phyloP scores from a whole-genome alignment of 2,888 invertebrate species.

The Gymnoscelis rufifasciata region DNA sequence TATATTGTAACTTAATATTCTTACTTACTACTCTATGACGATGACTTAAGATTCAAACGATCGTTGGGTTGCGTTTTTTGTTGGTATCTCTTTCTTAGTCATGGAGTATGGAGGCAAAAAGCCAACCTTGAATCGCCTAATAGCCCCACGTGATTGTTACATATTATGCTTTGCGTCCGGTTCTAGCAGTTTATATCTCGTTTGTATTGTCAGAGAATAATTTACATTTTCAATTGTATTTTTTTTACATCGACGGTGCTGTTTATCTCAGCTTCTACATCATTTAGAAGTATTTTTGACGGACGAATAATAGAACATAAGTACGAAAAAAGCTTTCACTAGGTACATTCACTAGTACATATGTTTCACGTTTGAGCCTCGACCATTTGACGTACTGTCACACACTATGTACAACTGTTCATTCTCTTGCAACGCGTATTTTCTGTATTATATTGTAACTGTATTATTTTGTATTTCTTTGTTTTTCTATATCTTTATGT shows the following conservation, averaged over 20 bases:
- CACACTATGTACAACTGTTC: no score
- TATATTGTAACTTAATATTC: background rate
- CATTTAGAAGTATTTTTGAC: background rate
- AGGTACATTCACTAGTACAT: no score
- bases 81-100: conserved; percentile 46
- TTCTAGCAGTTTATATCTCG: conserved; percentile 29
- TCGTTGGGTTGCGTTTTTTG: conserved; percentile 13
- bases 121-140: conserved; percentile 60
- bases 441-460: no score
- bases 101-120: conserved; percentile 60
- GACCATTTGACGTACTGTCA: no score
- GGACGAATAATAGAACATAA: no score
- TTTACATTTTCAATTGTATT: conserved; percentile 8
- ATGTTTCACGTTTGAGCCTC: no score
- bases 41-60: conserved; percentile 8
- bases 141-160: conserved; percentile 58
- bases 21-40: conserved; percentile 5
- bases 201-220: conserved; percentile 20
- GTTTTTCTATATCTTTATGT: no score
- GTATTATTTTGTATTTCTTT: no score
- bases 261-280: conserved; percentile 1
- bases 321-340: no score
- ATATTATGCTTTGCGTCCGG: conserved; percentile 48
- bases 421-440: no score
- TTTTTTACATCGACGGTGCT: conserved; percentile 9